Base-by-base conservation (phyloP, 2,113 vertebrate genomes). In the Ceuthmochares aereus region DNA sequence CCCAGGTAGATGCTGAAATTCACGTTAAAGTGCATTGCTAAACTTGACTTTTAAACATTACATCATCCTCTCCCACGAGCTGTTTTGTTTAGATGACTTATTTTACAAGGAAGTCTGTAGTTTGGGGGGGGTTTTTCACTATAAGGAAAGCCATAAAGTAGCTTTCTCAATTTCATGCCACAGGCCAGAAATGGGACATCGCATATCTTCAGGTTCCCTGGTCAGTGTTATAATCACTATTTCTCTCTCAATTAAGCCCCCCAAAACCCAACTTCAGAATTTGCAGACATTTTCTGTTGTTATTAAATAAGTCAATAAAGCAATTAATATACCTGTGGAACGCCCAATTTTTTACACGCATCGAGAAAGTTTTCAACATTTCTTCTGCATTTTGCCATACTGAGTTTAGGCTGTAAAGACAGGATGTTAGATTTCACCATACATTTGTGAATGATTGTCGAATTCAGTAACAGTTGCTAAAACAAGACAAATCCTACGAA, bases 351-450 rank as follows among this genome's bases (percentile, higher is more conserved):
- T 98, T 99, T 99, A 96, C 99, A 99, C n/a, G 99, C 99, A 85
- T 99, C 99, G 52, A 99, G 98, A 92, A 99, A 99, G 98, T 99
- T 99, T 97, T 99, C 99, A 89, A 99, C 99, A 58, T 99, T 99
- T 97, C 99, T 98, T 95, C 99, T 98, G 95, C 99, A 99, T 95
- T 99, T 99, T 81, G 99, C 99, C 99, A 99, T 99, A 97, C 99
- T 99, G 89, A 99, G 98, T 97, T 99, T 99, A 98, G 99, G 99
- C 99, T 99, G 96, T 89, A 97, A 97, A 95, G 60, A 95, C 43
- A 96, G 45, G 43, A 82, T 2, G 15, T 86, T 32, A 93, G 14
- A 88, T 17, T 45, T 54, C 8, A 42, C 37, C 81, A 93, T 6
- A 25, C 10, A 56, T 52, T 86, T 3, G 4, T 14, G 34, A 86